Percentiles rank a stretch among this genome's conserved stretches.
phyloP scores from a whole-genome alignment of 2,888 invertebrate genomes.

The Gastrophysa polygoni region DNA sequence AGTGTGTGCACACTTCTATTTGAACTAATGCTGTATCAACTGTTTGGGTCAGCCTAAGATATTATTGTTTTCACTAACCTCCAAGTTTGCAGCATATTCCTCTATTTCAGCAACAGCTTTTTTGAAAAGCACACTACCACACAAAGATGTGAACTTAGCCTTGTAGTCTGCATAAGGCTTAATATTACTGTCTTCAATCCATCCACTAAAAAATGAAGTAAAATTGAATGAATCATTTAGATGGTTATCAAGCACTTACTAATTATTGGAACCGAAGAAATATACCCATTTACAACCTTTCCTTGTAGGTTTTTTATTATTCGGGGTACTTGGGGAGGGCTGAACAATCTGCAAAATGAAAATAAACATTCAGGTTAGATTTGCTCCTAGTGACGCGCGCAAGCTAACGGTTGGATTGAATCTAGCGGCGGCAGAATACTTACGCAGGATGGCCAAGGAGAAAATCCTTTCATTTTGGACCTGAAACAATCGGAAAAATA shows the following conservation, averaged over 20 bases:
- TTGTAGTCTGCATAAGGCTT: constrained; percentile 83
- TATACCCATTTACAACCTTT: constrained; percentile 87
- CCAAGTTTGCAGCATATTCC: constrained; percentile 73
- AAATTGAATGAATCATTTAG: constrained; percentile 5
- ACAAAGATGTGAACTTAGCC: constrained; percentile 68
- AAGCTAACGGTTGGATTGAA: constrained; percentile 57
- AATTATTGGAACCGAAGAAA: constrained; percentile 94
- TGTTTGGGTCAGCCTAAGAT: no score
- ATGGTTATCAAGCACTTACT: constrained; percentile 71
- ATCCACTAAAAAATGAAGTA: constrained; percentile 68
- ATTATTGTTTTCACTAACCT: constrained; percentile 26
- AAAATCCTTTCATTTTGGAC: constrained; percentile 98
- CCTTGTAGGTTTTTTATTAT: constrained; percentile 73
- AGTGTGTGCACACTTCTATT: no score
- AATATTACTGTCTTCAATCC: constrained; percentile 86
- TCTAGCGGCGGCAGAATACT: constrained; percentile 59
- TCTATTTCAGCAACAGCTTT: constrained; percentile 82
- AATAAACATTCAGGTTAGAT: constrained; percentile 36
- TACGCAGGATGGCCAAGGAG: constrained; percentile 97
- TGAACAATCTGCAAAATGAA: constrained; percentile 74
- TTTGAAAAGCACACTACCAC: constrained; percentile 77
- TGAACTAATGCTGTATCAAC: no score
- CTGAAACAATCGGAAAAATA: constrained; percentile 65
- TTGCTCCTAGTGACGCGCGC: constrained; percentile 33
- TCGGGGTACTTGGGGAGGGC: constrained; percentile 74